phyloP scores from a whole-genome alignment of 2,797 vertebrate genomes.

The Melopsittacus undulatus region DNA sequence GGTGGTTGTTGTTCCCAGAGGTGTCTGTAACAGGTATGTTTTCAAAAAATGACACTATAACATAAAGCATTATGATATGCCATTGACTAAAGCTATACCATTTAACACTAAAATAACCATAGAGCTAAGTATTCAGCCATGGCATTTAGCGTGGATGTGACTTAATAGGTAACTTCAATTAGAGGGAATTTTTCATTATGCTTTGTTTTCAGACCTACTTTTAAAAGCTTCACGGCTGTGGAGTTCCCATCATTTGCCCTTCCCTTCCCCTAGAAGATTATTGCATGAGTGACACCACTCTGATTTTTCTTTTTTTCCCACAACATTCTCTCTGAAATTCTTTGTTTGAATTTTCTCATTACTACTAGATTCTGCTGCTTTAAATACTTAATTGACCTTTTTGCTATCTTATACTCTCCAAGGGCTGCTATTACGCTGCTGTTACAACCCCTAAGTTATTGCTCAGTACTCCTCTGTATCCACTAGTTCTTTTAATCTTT shows the following conservation, averaged over 20 bases:
- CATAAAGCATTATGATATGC: not conserved
- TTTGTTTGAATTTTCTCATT: slow-evolving; percentile 23
- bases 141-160: not conserved
- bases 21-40: not conserved
- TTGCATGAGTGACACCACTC: not conserved
- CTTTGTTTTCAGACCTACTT: not conserved
- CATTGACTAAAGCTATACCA: not conserved
- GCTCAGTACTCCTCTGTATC: not conserved
- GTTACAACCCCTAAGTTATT: not conserved
- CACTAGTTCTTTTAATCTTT: slow-evolving; percentile 4
- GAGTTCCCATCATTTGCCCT: not conserved
- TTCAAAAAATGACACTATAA: not conserved
- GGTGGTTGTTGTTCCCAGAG: not conserved
- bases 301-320: not conserved
- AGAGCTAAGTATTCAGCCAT: not conserved
- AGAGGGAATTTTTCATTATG: not conserved
- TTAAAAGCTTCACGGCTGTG: not conserved
- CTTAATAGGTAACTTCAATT: not conserved
- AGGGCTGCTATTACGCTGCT: not conserved
- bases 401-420: not conserved
- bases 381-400: slow-evolving; percentile 2
- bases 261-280: not conserved
- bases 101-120: not conserved
- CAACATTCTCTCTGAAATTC: not conserved
- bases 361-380: not conserved